phyloP scores from a whole-genome alignment of 2,888 invertebrate genomes.

The Acleris holmiana region DNA sequence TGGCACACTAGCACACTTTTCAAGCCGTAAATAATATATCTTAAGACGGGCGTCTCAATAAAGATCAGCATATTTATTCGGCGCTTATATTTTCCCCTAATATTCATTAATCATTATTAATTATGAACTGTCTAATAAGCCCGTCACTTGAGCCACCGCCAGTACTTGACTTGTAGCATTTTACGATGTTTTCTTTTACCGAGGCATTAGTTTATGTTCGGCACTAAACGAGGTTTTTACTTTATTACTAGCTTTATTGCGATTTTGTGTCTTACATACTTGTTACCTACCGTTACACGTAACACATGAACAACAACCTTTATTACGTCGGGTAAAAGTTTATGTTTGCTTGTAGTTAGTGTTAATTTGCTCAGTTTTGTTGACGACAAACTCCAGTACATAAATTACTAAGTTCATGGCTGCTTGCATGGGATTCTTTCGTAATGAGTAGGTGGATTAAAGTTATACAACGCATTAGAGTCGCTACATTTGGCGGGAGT shows the following conservation, averaged over 20 bases:
- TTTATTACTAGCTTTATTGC: conserved; percentile 66
- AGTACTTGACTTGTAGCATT: conserved; percentile 69
- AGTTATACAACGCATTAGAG: conserved; percentile 18
- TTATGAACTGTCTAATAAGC: too few species aligned
- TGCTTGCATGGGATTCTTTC: conserved; percentile 23
- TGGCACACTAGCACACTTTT: too few species aligned
- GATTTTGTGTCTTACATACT: conserved; percentile 52
- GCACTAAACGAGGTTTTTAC: conserved; percentile 71
- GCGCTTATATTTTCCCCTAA: too few species aligned
- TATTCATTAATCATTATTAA: too few species aligned
- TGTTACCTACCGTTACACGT: conserved; percentile 20
- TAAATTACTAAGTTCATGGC: conserved; percentile 34
- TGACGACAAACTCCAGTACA: conserved; percentile 31
- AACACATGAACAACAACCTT: conserved; percentile 6
- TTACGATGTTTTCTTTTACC: conserved; percentile 77
- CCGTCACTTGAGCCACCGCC: conserved; percentile 40
- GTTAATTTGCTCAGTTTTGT: conserved; percentile 28
- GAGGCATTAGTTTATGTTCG: conserved; percentile 66
- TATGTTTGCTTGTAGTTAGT: conserved; percentile 1
- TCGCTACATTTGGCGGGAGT: conserved; percentile 20
- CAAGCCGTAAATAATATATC: too few species aligned
- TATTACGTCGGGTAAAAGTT: conserved; percentile 4
- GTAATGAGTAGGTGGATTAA: conserved; percentile 11
- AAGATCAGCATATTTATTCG: too few species aligned
- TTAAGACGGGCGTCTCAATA: too few species aligned